Base-by-base conservation (phyloP, 2,797 vertebrate genomes). In the Pipistrellus pygmaeus region DNA sequence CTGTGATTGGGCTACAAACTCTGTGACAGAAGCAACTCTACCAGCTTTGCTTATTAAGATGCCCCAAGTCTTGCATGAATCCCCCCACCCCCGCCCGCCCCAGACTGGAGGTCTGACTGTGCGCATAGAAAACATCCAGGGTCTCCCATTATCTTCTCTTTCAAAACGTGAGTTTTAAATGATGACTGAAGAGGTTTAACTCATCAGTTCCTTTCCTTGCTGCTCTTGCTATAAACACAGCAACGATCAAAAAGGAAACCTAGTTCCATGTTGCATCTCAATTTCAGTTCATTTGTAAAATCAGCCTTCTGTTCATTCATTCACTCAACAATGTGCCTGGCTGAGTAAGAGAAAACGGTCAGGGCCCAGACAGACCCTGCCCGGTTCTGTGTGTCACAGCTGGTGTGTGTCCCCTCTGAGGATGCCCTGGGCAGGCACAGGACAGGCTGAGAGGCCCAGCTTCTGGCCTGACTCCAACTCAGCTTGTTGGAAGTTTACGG, bases 101-200 rank as follows among this genome's bases (percentile, higher is more conserved):
- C 27, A 8, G 21, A 62, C 5, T 2, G 8, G 23, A 23, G 6
- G 20, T 8, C 46, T 51, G 12, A 44, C 38, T 6, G 2, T n/a
- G 27, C 8, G 62, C n/a, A 9, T 1, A 3, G 0, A 21, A 41
- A 44, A 6, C 3, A 35, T 13, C 48, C 9, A 0, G 6, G 6
- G 10, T 27, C 41, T 44, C 6, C 27, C 57, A 1, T 13, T 7
- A 2, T 30, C 57, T 73, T 77, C n/a, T 62, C 27, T 55, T 53
- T 6, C 27, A n/a, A 55, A 85, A 12, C 12, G 2, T 5, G 25
- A 12, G 8, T 6, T 68, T 35, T 55, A 3, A n/a, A 30, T 0
- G 6, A 35, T 86, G 30, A 53, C 2, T 2, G 30, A 69, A 62
- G 41, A 48, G 5, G 17, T 21, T 6, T 11, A 20, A 69, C 32